A percentile compares a stretch with the other conserved stretches of the same genome.
Conservation (phyloP, 1,140 invertebrate species). For the Drosophila navojoa region DNA sequence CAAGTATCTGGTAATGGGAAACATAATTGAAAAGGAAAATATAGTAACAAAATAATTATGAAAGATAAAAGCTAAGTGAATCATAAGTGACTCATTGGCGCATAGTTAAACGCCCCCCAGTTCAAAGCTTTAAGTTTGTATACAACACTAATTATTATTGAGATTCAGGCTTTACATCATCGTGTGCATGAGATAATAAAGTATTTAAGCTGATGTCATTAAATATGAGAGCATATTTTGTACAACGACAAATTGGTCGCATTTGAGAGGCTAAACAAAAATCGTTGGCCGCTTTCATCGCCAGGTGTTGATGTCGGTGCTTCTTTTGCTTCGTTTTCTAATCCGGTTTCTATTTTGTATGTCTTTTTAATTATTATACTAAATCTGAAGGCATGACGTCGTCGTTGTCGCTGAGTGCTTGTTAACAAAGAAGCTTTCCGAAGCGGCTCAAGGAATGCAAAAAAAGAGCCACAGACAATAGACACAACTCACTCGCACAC, state of each 20-base stretch:
- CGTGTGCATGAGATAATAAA: neutral
- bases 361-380: conserved; percentile 51
- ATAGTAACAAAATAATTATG: neutral
- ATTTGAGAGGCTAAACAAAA: neutral
- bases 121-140: no score
- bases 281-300: conserved; percentile 28
- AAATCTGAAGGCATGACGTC: conserved; percentile 63
- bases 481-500: conserved; percentile 32
- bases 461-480: conserved; percentile 59
- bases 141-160: neutral
- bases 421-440: conserved; percentile 55
- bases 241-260: neutral
- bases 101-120: neutral
- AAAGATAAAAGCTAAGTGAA: neutral
- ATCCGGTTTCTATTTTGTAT: conserved; percentile 60
- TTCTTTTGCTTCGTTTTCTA: conserved; percentile 35
- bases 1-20: conserved; percentile 60
- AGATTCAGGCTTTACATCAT: neutral
- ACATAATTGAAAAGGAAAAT: neutral
- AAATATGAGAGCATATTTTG: conserved; percentile 17
- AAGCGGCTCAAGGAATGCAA: conserved; percentile 45
- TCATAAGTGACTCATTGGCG: conserved; percentile 11
- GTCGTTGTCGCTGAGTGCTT: conserved; percentile 24
- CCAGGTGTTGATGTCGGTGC: conserved; percentile 40
- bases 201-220: conserved; percentile 7